Conservation (phyloP, 1,140 invertebrate genomes). For the Hylyphantes graminicola region DNA sequence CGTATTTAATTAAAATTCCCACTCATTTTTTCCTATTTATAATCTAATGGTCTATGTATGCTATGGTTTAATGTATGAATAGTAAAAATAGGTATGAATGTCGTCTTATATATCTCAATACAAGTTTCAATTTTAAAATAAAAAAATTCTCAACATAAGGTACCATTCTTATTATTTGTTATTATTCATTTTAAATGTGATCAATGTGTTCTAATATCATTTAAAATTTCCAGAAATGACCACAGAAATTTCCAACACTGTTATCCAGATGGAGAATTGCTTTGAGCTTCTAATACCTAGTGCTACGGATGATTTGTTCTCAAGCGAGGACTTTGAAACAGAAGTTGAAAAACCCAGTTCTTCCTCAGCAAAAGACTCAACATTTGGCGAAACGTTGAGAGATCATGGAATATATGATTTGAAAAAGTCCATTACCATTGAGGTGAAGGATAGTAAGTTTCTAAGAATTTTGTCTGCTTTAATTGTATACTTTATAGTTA, state of each 20-base stretch:
- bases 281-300: conserved; percentile 68
- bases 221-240: conserved; percentile 26
- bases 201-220: no score
- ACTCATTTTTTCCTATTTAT: no score
- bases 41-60: no score
- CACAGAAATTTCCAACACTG: conserved; percentile 50
- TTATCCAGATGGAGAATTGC: conserved; percentile 68
- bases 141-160: no score
- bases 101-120: no score
- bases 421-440: conserved; percentile 36
- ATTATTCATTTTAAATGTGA: no score
- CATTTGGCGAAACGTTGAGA: conserved; percentile 28
- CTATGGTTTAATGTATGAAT: no score
- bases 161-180: no score
- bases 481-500: neutral
- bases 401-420: conserved; percentile 60
- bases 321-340: conserved; percentile 34
- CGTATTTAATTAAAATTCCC: no score
- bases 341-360: neutral
- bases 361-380: neutral
- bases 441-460: conserved; percentile 28
- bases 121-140: no score
- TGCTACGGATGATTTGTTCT: conserved; percentile 64
- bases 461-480: neutral
- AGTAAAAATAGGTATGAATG: no score